Base-by-base conservation (phyloP, 2,113 vertebrate genomes). In the Oenanthe melanoleuca region DNA sequence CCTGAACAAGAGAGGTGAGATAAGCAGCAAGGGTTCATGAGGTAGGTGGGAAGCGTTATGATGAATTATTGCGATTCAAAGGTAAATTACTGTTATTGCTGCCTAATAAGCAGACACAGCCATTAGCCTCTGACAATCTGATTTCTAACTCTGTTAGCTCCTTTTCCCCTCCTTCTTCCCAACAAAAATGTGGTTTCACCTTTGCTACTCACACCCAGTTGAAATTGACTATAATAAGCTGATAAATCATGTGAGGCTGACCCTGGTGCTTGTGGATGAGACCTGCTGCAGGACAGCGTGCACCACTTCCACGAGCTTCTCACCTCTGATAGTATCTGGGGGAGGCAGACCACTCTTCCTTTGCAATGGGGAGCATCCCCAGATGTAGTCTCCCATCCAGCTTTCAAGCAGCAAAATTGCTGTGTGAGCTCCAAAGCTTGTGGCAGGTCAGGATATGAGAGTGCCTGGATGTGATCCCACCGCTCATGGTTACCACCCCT, bases 21-120 rank as follows among this genome's bases (percentile, higher is more conserved):
- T 91, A 92, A 94, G 85, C 37, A 60, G 42, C 0, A 4, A 84
- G 45, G 73, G 60, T 67, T 88, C 92, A n/a, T 38, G 82, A 91
- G 24, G 60, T 55, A 61, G 81, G 31, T 78, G 59, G 53, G 79
- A 78, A 65, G 70, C 1, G 0, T 86, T 88, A 42, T 5, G 65
- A 80, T 63, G 81, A 88, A 89, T 90, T 85, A 78, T 29, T 86
- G 47, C 2, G 1, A 92, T 92, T 92, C 63, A 42, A 89, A 95
- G 77, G 71, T 61, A 86, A 95, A 95, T 91, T 79, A 80, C 53
- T 89, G 59, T 73, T 88, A 70, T 74, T 93, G 79, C 42, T 86
- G 31, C 47, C 45, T 64, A 44, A n/a, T 61, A 72, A 86, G 44
- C 37, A 88, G 67, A 50, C 47, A 66, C 16, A 85, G 60, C 52